Conservation (phyloP, 2,113 vertebrate species). For the Neogale vison region DNA sequence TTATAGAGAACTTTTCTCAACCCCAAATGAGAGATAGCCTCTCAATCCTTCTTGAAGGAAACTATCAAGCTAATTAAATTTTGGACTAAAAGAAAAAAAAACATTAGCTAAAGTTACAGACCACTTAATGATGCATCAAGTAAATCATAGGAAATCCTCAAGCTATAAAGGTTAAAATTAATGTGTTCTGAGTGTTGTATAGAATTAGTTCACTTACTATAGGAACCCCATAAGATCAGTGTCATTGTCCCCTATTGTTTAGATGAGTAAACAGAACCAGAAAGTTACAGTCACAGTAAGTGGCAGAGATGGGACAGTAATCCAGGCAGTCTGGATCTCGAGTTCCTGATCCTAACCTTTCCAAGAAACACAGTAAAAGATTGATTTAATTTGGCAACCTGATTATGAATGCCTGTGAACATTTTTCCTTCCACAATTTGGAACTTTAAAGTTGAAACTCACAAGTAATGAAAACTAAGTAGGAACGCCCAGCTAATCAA, state of each 20-base stretch:
- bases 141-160: not conserved
- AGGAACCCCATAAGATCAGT: not conserved
- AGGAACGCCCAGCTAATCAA: not conserved
- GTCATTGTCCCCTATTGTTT: not conserved
- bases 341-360: not conserved
- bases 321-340: not conserved
- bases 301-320: not conserved
- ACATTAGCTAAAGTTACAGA: not conserved
- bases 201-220: not conserved
- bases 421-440: not conserved
- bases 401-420: slow-evolving; percentile 18
- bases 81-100: not conserved
- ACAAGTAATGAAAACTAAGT: slow-evolving; percentile 23
- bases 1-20: slow-evolving; percentile 21
- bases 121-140: not conserved
- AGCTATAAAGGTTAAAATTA: not conserved
- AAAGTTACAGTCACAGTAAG: not conserved
- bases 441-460: slow-evolving; percentile 13
- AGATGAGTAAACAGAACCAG: not conserved
- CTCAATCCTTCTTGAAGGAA: not conserved
- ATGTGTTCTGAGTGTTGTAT: not conserved
- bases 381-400: not conserved
- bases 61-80: not conserved
- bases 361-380: not conserved
- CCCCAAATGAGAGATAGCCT: not conserved